phyloP scores from a whole-genome alignment of 2,797 vertebrate species.

The Erethizon dorsatum region DNA sequence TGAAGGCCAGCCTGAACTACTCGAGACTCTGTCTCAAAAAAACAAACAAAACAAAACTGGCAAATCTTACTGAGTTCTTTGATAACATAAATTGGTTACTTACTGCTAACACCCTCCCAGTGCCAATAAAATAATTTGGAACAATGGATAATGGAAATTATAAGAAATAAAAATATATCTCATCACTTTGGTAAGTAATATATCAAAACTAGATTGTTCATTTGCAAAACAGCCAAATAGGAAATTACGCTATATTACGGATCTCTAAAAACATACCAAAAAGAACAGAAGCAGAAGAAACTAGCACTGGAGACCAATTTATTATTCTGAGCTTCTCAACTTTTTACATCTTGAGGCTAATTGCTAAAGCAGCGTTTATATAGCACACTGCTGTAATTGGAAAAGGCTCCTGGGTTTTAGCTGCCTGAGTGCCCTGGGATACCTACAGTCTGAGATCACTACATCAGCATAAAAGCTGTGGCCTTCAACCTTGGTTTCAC shows the following conservation, averaged over 20 bases:
- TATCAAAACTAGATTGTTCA: conserved; percentile 45
- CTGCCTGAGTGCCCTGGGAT: no score
- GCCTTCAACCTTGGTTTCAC: not conserved
- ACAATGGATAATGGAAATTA: conserved; percentile 36
- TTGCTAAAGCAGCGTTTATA: not conserved
- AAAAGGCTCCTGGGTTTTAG: not conserved
- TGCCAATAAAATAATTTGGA: conserved; percentile 39
- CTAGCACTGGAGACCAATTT: not conserved
- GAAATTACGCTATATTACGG: not conserved
- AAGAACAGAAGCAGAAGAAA: conserved; percentile 5
- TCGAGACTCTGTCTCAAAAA: not conserved
- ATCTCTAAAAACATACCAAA: conserved; percentile 11
- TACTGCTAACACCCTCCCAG: not conserved
- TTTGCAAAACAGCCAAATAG: conserved; percentile 33
- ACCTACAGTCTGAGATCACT: not conserved
- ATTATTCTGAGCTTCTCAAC: conserved; percentile 22
- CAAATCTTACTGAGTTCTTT: conserved; percentile 29
- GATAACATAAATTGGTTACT: not conserved
- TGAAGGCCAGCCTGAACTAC: not conserved
- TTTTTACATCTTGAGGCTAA: not conserved
- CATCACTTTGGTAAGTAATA: not conserved
- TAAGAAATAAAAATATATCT: conserved; percentile 55
- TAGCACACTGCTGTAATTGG: not conserved
- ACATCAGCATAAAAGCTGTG: not conserved
- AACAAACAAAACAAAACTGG: not conserved